Evolutionary conservation across 2,797 vertebrate species (phyloP), one percentile per base, ranked within the genome.

Genomic region (Schizothorax lantsangensis): DNA sequence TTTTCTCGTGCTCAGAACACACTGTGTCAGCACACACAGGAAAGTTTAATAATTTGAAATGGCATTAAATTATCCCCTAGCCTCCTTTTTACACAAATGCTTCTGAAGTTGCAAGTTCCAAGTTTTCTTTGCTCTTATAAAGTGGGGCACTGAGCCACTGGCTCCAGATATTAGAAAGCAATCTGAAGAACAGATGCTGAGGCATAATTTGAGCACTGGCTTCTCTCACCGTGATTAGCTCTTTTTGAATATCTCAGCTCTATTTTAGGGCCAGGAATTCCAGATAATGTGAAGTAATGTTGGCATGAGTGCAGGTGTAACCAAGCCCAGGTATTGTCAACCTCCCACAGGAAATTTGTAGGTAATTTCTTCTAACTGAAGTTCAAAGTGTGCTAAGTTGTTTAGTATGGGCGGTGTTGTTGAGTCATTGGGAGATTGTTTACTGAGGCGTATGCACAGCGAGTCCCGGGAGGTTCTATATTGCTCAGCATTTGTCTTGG

Each of bases 41-140:
- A 72, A 73, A 40, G 47, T 80, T 81, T 86, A 59, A 80, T 86
- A 7, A 73, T 86, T 72, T 81, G 17, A 36, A 79, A 79, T 79
- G 49, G 17, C 45, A 49, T 81, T 62, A 73, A n/a, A 49, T n/a
- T 21, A 80, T 47, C 52, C 77, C 78, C 78, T 49, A 43, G 54
- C 43, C 71, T 49, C 52, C 26, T 73, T 54, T 78, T 80, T 73
- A 73, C 38, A 38, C 26, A 78, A 81, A 81, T 62, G 26, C 33
- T 85, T 30, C 6, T 79, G 21, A 57, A 26, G 64, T 52, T 38
- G 12, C 7, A 62, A 6, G 21, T 66, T 85, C 26, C 30, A 62
- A 36, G 54, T 71, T 49, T 68, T 79, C 36, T 79, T 54, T 81
- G 26, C 66, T 49, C 15, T 73, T 9, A 12, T 62, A 49, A 73